phyloP scores from a whole-genome alignment of 2,113 vertebrate genomes.

The Labrus mixtus region DNA sequence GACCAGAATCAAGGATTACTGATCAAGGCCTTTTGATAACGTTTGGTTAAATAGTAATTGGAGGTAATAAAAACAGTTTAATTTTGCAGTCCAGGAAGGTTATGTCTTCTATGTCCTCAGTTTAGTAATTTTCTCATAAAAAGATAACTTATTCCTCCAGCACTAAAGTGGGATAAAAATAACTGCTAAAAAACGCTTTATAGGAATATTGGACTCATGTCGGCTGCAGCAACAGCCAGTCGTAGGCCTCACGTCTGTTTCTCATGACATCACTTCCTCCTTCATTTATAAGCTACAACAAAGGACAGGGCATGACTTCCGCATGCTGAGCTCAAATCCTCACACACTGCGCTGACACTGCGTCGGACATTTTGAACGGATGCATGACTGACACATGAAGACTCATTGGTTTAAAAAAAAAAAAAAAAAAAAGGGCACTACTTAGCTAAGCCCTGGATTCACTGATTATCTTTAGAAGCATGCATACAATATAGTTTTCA shows the following conservation, averaged over 20 bases:
- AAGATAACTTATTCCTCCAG: too few species aligned
- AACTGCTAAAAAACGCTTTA: too few species aligned
- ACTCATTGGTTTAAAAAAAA: not conserved
- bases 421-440: not conserved
- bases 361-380: conserved; percentile 35
- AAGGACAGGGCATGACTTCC: conserved; percentile 54
- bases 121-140: too few species aligned
- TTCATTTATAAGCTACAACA: not conserved
- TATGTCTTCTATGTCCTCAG: not conserved
- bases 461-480: not conserved
- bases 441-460: not conserved
- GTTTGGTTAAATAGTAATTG: too few species aligned
- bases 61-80: not conserved
- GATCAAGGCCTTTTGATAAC: not conserved
- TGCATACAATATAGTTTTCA: not conserved
- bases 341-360: conserved; percentile 35
- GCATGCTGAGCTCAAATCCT: conserved; percentile 67
- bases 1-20: conserved; percentile 7
- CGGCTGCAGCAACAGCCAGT: not conserved
- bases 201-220: not conserved
- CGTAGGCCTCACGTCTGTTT: not conserved
- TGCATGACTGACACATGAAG: conserved; percentile 51
- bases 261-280: conserved; percentile 43
- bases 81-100: not conserved
- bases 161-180: not conserved